phyloP scores from a whole-genome alignment of 2,113 vertebrate species.

The Ornithorhynchus anatinus region DNA sequence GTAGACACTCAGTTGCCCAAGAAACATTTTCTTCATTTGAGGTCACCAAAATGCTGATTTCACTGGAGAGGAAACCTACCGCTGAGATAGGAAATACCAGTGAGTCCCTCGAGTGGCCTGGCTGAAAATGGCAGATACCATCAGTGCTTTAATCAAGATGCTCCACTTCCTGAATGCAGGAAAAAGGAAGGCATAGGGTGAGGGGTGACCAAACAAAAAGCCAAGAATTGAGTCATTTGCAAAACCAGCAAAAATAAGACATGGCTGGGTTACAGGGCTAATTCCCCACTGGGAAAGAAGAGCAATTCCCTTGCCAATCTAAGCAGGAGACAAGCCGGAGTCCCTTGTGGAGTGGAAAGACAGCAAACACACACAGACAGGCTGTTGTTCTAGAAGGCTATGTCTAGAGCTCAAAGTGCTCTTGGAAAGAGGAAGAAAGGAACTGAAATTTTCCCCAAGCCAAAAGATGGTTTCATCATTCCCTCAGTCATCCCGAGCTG shows the following conservation, averaged over 20 bases:
- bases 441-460: not conserved
- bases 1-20: not conserved
- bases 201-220: fast-evolving
- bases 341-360: not conserved
- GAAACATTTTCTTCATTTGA: not conserved
- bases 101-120: not conserved
- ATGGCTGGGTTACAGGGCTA: not conserved
- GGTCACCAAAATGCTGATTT: not conserved
- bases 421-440: not conserved
- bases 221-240: not conserved
- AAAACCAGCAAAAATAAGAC: not conserved
- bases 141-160: fast-evolving
- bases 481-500: not conserved
- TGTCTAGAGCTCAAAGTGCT: not conserved
- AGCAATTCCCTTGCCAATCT: not conserved
- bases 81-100: not conserved
- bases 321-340: not conserved
- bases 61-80: not conserved
- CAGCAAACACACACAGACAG: not conserved
- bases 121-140: not conserved
- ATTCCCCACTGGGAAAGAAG: not conserved
- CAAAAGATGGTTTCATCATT: not conserved
- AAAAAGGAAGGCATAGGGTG: fast-evolving
- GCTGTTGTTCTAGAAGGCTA: not conserved
- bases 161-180: not conserved